phyloP scores from a whole-genome alignment of 30 jellyfish, hydroid and myxozoan species.

The Rhopilema esculentum region DNA sequence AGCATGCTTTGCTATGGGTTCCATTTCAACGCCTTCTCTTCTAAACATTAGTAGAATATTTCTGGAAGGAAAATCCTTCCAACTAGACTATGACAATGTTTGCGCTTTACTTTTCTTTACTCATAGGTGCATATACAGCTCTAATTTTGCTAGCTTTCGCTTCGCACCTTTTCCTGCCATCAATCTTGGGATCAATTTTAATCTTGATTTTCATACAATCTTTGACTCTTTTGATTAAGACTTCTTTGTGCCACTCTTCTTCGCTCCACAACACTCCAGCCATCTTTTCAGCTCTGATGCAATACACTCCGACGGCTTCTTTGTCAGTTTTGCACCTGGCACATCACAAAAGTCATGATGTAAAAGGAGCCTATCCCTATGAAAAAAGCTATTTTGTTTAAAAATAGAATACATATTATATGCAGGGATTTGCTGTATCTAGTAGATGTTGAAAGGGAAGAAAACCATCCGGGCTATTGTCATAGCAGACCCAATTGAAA shows the following conservation, averaged over 20 bases:
- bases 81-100: not conserved
- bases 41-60: slow-evolving; percentile 9
- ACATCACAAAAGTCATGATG: too few species aligned
- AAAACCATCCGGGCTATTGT: too few species aligned
- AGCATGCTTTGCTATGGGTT: not conserved
- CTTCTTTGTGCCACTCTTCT: slow-evolving; percentile 32
- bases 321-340: not conserved
- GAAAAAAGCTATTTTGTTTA: too few species aligned
- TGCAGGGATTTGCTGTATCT: too few species aligned
- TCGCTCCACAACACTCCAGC: slow-evolving; percentile 12
- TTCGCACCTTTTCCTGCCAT: slow-evolving; percentile 68
- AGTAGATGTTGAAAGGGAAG: too few species aligned
- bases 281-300: not conserved
- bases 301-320: not conserved
- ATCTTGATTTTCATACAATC: slow-evolving; percentile 1
- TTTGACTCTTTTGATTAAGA: slow-evolving; percentile 6
- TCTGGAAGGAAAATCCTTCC: slow-evolving; percentile 47
- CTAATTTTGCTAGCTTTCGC: slow-evolving; percentile 28
- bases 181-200: slow-evolving; percentile 47
- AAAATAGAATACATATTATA: too few species aligned
- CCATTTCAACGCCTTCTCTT: slow-evolving; percentile 9
- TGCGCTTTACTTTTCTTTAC: not conserved
- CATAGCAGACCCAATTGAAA: too few species aligned
- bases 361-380: too few species aligned
- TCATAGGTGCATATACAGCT: not conserved